Evolutionary conservation across 2,113 vertebrate genomes (phyloP), one percentile per base, ranked within the genome.

Genomic region (Suricata suricatta): DNA sequence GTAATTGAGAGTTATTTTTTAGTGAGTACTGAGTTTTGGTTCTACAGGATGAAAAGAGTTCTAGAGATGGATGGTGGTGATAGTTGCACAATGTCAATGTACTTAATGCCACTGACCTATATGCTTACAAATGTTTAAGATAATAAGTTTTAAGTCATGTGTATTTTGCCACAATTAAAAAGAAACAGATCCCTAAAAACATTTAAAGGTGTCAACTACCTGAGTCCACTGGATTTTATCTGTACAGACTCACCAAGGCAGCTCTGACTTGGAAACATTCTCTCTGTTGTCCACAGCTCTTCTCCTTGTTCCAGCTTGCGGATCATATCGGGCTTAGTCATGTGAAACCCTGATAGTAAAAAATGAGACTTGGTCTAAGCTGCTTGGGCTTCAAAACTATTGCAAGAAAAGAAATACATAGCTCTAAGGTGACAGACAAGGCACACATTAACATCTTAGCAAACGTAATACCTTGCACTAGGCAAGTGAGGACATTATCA

Each of bases 241-340:
- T 93, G 35, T 68, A 84, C 7, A 89, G 63, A 97, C 98, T 97
- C 86, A 98, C 98, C 97, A 63, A 93, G 54, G 64, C 74, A 94
- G 82, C 66, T 88, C 44, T 94, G 90, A 96, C 71, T 82, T 96
- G 97, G 93, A 94, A 98, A 95, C 74, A 86, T 77, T 96, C 57
- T 96, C 64, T 95, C 90, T 79, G 96, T 68, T 90, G 94, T 94
- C 98, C 98, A 98, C 1, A 96, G 95, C 71, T 98, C 96, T 96
- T 97, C 93, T 92, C 97, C 98, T 95, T 97, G 92, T 92, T 98
- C 98, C 90, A 98, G 94, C 63, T 95, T 98, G 57, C 57, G 38
- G 90, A 98, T 98, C 97, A 97, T 94, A 57, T 97, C 95, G 11
- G 98, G 98, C 35, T 98, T 96, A 82, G 88, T 82, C 80, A 98